Evolutionary conservation across 92 coral and sea anemone genomes (phyloP).

Genomic region (Galaxea fascicularis): DNA sequence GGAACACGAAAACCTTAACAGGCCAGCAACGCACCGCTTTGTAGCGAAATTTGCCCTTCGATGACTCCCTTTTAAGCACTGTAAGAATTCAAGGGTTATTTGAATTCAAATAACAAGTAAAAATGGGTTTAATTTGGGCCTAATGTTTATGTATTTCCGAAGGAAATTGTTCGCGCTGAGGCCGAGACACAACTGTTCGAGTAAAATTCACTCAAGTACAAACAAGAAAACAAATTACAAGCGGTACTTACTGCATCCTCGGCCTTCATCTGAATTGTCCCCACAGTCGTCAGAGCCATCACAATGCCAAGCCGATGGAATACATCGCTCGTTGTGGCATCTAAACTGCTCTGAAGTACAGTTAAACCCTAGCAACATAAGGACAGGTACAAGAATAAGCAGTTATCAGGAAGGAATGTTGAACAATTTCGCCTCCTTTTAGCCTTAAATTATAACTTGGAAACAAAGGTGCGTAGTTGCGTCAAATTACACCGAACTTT

Average conservation of each 20-base stretch:
- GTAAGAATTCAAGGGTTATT: neutral
- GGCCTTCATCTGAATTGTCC: slow-evolving; percentile 90
- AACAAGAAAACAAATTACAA: neutral
- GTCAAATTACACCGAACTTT: slow-evolving; percentile 28
- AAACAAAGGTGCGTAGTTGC: neutral
- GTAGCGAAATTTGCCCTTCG: neutral
- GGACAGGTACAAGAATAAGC: slow-evolving; percentile 24
- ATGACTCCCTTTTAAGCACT: neutral
- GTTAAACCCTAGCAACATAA: slow-evolving; percentile 53
- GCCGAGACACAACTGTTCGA: neutral
- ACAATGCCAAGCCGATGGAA: slow-evolving; percentile 65
- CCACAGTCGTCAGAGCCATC: slow-evolving; percentile 90
- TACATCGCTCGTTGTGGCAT: slow-evolving; percentile 79
- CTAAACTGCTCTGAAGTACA: slow-evolving; percentile 72
- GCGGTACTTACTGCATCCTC: slow-evolving; percentile 77
- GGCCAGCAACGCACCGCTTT: neutral
- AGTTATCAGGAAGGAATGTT: slow-evolving; percentile 18
- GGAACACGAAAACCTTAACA: neutral
- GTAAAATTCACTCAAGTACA: neutral
- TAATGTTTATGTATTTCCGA: neutral
- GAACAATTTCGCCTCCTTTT: neutral
- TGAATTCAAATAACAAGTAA: neutral
- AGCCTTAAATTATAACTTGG: neutral
- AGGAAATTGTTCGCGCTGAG: neutral
- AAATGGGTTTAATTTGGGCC: neutral